Base-by-base conservation (phyloP, 2,797 vertebrate species). In the Oreochromis grahami region DNA sequence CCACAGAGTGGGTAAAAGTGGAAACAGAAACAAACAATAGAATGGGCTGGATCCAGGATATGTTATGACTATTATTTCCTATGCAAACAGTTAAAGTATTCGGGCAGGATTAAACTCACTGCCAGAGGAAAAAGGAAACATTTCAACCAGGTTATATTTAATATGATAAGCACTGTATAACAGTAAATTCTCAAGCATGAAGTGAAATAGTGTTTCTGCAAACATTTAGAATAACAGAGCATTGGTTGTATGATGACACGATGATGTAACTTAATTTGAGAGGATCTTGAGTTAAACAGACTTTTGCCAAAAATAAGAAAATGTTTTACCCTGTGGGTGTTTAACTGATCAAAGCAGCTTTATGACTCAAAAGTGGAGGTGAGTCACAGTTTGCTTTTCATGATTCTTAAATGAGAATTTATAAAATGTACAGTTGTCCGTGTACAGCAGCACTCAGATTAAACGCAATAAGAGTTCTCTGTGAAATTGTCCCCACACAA, bases 11-110 rank as follows among this genome's bases (percentile, higher is more conserved):
- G 89, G 86, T 76, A 81, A 83, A 82, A 86, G 87, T 89, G 89
- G 86, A 89, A 93, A 92, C 63, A 89, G 84, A 89, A 80, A 87
- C 88, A 81, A 90, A 91, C 87, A 90, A 91, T 92, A 83, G 77
- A 77, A 51, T 80, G 86, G 88, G 86, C 87, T 86, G 86, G 43
- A 86, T 86, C 84, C 88, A 89, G 87, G 92, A 89, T 83, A 29
- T 88, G 86, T 81, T 85, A 78, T 84, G 85, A 88, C 85, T 82
- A 87, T 88, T 88, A 89, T 87, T 92, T 92, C 90, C 90, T 88
- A 88, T 58, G 83, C 89, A 91, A 92, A 91, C 90, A 92, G 32
- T 17, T 2, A 29, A 19, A 58, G 78, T 81, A 82, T 84, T 91
- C 68, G 76, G 48, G 79, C 53, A 34, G 56, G 52, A 82, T 58